phyloP scores from a whole-genome alignment of 2,888 invertebrate species.

The Asteroscopus sphinx region DNA sequence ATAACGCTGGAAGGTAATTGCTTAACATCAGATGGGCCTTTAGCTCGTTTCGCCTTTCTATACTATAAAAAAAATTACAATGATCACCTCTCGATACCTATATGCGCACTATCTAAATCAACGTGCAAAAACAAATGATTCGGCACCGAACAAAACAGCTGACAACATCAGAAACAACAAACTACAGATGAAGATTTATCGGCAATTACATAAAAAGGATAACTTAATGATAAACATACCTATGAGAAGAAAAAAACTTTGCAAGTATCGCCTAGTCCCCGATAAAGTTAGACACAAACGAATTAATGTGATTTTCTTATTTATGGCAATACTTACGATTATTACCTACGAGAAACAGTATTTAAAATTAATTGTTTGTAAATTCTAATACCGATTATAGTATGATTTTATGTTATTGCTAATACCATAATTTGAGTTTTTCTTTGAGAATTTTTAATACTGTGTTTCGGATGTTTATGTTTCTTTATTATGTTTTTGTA shows the following conservation, averaged over 20 bases:
- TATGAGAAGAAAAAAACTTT: slow-evolving; percentile 36
- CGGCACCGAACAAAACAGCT: slow-evolving; percentile 51
- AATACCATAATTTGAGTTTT: too few species aligned
- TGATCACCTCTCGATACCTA: neutral
- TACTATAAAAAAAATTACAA: too few species aligned
- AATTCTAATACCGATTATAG: neutral
- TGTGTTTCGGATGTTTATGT: too few species aligned
- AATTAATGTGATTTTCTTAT: slow-evolving; percentile 29
- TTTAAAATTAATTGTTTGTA: neutral
- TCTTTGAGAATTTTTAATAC: too few species aligned
- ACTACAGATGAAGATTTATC: slow-evolving; percentile 55
- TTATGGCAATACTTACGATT: slow-evolving; percentile 33
- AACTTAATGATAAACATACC: slow-evolving; percentile 49
- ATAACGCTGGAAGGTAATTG: too few species aligned
- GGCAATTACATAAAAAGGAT: slow-evolving; percentile 57
- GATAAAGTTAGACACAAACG: slow-evolving; percentile 47
- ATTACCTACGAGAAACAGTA: slow-evolving; percentile 8
- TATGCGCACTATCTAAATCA: slow-evolving; percentile 17
- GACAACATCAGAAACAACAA: slow-evolving; percentile 45
- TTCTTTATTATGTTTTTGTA: too few species aligned
- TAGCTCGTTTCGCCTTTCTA: too few species aligned
- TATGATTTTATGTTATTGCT: neutral
- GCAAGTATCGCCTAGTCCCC: slow-evolving; percentile 31
- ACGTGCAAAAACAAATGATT: slow-evolving; percentile 29
- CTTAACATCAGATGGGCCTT: too few species aligned